Evolutionary conservation across 2,888 invertebrate species (phyloP), one percentile per base, ranked within the genome.

Genomic region (Orthosia gracilis): DNA sequence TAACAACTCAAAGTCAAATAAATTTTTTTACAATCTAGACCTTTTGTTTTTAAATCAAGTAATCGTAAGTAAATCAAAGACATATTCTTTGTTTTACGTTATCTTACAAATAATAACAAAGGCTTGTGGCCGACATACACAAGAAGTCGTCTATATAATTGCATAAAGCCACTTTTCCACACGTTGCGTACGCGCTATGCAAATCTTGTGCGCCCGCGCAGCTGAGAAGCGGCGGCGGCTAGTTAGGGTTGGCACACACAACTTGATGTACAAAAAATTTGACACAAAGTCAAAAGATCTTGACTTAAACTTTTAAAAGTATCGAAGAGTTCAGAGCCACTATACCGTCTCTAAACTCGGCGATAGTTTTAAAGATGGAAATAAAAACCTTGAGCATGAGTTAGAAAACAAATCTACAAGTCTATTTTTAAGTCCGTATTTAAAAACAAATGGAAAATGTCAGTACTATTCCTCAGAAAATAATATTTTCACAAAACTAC

Each of bases 101-200:
- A 76, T 70, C 76, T 68, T 54, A 54, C 52, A 61, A 78, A 68
- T 67, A 80, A 76, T 55, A 82, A 70, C 64, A 74, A 78, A 58
- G 61, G 21, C n/a, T 61, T 31, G 57, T 49, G 23, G 47, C 73
- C 73, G 82, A 45, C 59, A 49, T 23, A 57, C 69, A 78, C 45
- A 49, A 66, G 69, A 82, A 83, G 65, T 79, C 80, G 79, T 71
- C 73, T 84, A 80, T 78, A 76, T 87, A 89, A 87, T 89, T 86
- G 86, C 89, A 88, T 87, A 85, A 88, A 85, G 68, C 70, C 83
- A 82, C 78, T 89, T 88, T 89, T 89, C 88, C 88, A 89, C 82
- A 79, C 75, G 84, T 82, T 89, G 89, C 89, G 88, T 80, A 73
- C 76, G 74, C 80, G 85, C 84, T 84, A 85, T 85, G 82, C 82